Base-by-base conservation (phyloP, 2,888 invertebrate genomes). In the Oasisia sp. region DNA sequence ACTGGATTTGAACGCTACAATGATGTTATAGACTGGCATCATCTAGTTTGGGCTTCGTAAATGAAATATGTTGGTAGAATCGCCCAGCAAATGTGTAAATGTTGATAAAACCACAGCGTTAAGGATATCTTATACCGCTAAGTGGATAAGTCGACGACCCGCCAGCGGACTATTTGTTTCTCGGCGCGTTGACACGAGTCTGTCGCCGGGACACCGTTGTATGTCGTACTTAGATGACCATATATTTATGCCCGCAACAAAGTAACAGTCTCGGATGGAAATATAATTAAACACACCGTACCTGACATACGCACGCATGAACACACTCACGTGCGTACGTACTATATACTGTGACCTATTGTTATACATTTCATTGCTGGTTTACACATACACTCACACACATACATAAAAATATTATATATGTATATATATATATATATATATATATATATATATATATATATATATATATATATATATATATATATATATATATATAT, bases 91-190 rank as follows among this genome's bases (percentile, higher is more conserved):
- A n/a, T 74, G 74, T 74, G 74, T 74, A 74, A 74, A 74, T 74
- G 74, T 74, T 74, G 74, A 74, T 74, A 74, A 74, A 74, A 74
- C 74, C 74, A 74, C 74, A 74, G 74, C 27, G 74, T 74, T 74
- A 74, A 74, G n/a, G 74, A 74, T 74, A 74, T n/a, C 74, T 74
- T 74, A 74, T 74, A 74, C 27, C 74, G 74, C 74, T 74, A 74
- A 74, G 19, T 74, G 74, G 74, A 74, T 74, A 19, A 74, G 74
- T 74, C 74, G 27, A 27, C 27, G 74, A 74, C n/a, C 19, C 74
- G 74, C 74, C 74, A n/a, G 74, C 74, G 74, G 74, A 74, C n/a
- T 74, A 74, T 74, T 74, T 74, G 74, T 74, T 74, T 19, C 27
- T 19, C 14, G 14, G 74, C 14, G 50, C 50, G 50, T 50, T 50